Evolutionary conservation across 2,113 vertebrate species (phyloP), one percentile per base, ranked within the genome.

Genomic region (Aptenodytes patagonicus): DNA sequence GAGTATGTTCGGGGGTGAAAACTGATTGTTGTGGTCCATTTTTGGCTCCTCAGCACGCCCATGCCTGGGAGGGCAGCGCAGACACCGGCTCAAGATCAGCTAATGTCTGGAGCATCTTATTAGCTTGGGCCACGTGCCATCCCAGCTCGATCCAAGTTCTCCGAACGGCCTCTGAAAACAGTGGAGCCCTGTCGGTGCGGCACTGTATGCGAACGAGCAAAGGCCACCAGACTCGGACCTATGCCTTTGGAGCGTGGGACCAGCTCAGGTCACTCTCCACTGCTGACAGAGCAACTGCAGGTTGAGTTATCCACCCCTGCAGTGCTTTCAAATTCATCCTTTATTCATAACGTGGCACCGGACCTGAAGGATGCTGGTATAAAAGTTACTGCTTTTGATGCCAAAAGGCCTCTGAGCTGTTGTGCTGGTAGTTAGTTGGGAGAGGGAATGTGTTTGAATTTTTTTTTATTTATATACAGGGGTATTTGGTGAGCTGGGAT

Each of bases 151-250:
- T 58, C n/a, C 75, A 58, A 7, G 8, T 28, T 85, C 47, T 79
- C 29, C 7, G 6, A 89, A 86, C 3, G 3, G 46, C 44, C 34
- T 77, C 58, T 80, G 83, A 38, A 88, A 83, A 55, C 26, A 71
- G 19, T 13, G 46, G 7, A 17, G 20, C 17, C 20, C 44, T 42
- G 8, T 47, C 32, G 18, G 13, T 83, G 34, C 2, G 0, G 13
- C 31, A 22, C 34, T 49, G 3, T 10, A 12, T 10, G 12, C 1
- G 6, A 26, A 55, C 0, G 0, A 73, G 22, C 34, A 78, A 91
- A 89, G 47, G 40, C 77, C 49, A 31, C 54, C 68, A 65, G 34
- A 6, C 20, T 22, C 2, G 1, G 19, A 52, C 36, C 57, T 58
- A 6, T 60, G 44, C 49, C 31, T 5, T 0, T 36, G 54, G 62